Evolutionary conservation across 2,888 invertebrate species (phyloP), one percentile per base, ranked within the genome.

Genomic region (Podabrus alpinus): DNA sequence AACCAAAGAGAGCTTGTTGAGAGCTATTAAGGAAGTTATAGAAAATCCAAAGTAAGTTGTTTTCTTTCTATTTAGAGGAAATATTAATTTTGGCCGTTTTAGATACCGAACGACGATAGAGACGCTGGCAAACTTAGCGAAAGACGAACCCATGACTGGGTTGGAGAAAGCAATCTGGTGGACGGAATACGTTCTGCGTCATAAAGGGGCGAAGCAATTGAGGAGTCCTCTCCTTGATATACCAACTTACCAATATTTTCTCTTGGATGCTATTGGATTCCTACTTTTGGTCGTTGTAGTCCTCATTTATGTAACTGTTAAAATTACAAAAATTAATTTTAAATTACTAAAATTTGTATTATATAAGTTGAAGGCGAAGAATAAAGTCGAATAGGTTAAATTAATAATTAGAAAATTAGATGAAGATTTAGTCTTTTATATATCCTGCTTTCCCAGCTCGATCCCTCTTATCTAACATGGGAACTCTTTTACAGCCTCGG

Each of bases 21-120:
- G 3, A 21, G 77, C 81, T 15, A 80, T 84, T 66, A 15, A 79
- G 17, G 83, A 83, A 76, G 81, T 83, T 17, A 79, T 81, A 3
- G 79, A 78, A 45, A 81, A 83, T 77, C 72, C 77, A 59, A 82
- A 75, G 83, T 84, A 79, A 62, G 11, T 62, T 9, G 13, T 17
- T 17, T 13, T 17, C 11, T 4, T 61, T 1, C 4, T 16, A 3
- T 21, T 15, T 7, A 5, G 7, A 7, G 7, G 4, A 9, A 1
- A 7, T n/a, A 9, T 2, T 62, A 2, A 45, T 45, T 19, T 64
- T 64, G 17, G 7, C 3, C 13, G 3, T 19, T 60, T 68, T 68
- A 70, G 69, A 9, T 69, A 71, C 45, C 71, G 59, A 10, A 9
- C 66, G 3, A 71, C 13, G 10, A 29, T 71, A 15, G 15, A 25